Evolutionary conservation across 1,140 invertebrate species (phyloP).

Genomic region (Pogonomyrmex californicus): DNA sequence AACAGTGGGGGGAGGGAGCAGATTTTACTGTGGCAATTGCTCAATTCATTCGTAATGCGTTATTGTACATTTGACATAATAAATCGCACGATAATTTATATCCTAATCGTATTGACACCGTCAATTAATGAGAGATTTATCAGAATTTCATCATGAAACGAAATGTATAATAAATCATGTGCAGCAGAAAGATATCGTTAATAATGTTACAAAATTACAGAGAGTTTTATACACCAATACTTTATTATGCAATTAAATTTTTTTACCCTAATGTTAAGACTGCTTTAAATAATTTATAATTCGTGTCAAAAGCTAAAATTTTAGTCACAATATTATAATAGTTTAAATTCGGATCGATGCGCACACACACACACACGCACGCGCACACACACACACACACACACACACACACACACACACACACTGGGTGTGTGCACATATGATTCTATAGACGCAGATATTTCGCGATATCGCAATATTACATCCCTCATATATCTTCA

Average conservation of each 20-base stretch:
- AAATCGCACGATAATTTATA: not conserved
- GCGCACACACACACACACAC: too few species aligned
- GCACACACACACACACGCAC: too few species aligned
- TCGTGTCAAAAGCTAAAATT: too few species aligned
- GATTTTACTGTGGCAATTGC: not conserved
- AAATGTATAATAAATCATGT: not conserved
- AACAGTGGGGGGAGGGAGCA: not conserved
- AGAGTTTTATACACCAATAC: not conserved
- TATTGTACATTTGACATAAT: conserved; percentile 1
- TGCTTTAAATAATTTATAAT: too few species aligned
- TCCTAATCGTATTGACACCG: not conserved
- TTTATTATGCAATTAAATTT: too few species aligned
- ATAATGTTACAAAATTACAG: not conserved
- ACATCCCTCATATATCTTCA: too few species aligned
- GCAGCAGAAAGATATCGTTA: not conserved
- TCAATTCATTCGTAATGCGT: not conserved
- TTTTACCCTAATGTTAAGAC: not conserved
- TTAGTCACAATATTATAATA: too few species aligned
- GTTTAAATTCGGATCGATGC: too few species aligned
- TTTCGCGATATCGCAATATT: too few species aligned
- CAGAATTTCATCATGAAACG: not conserved
- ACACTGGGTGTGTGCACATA: too few species aligned
- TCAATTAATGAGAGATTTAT: not conserved
- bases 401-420: too few species aligned
- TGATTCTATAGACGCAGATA: too few species aligned